Evolutionary conservation across 2,888 invertebrate genomes (phyloP).

Genomic region (Megalurothrips usitatus): DNA sequence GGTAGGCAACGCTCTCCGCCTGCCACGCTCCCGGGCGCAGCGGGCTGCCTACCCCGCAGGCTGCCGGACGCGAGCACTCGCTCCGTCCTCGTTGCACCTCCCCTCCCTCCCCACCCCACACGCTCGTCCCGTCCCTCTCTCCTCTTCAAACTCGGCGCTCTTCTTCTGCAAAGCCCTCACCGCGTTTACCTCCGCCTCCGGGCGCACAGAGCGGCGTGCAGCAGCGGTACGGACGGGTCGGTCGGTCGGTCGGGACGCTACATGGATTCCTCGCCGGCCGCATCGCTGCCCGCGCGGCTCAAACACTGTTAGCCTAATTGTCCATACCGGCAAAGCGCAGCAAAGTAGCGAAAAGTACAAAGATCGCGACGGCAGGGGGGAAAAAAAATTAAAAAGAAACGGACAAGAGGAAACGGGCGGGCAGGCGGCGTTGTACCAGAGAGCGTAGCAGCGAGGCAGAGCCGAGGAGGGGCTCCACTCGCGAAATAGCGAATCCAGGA

Average conservation of each 20-base stretch:
- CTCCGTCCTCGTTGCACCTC: no score
- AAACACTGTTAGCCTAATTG: slow-evolving; percentile 1
- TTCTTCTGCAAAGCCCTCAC: no score
- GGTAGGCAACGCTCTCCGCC: neutral
- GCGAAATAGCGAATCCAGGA: neutral
- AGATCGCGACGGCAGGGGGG: neutral
- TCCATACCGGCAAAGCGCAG: neutral
- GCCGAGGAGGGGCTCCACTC: neutral
- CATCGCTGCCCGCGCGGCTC: neutral
- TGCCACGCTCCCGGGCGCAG: neutral
- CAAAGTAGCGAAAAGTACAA: neutral
- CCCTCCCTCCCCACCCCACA: no score
- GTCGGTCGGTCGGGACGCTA: neutral
- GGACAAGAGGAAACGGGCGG: neutral
- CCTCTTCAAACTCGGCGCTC: no score
- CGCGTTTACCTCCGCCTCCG: no score
- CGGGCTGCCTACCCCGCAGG: neutral
- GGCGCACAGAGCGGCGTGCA: no score
- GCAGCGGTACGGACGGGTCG: no score
- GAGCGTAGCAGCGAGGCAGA: neutral
- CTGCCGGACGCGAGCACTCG: no score
- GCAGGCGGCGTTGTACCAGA: neutral
- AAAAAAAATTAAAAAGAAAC: neutral
- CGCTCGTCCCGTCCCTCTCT: no score
- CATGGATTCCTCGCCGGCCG: neutral